Percentiles rank a stretch among this genome's conserved stretches.
Conservation (phyloP, 2,797 vertebrate genomes). For the Artibeus lituratus region DNA sequence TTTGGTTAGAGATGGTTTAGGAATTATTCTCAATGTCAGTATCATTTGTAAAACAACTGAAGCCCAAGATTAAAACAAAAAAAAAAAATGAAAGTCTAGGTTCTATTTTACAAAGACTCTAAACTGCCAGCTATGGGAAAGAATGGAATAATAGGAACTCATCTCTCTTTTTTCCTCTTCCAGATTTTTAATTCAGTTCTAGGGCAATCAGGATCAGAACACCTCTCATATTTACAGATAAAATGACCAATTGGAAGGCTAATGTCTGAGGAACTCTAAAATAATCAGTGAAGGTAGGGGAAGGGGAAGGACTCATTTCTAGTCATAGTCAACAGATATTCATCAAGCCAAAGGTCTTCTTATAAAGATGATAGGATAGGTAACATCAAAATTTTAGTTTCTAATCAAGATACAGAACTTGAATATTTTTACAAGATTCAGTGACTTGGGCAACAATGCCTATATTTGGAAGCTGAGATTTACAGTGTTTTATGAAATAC, state of each 20-base stretch:
- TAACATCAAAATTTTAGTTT: not conserved
- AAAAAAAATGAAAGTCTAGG: not conserved
- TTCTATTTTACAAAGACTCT: constrained; percentile 23
- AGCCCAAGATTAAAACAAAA: not conserved
- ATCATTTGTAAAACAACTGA: not conserved
- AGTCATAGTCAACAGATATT: not conserved
- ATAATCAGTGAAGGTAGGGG: not conserved
- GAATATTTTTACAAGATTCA: not conserved
- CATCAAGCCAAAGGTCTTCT: not conserved
- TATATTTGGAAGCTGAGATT: constrained; percentile 4
- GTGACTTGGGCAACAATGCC: not conserved
- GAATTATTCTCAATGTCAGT: not conserved
- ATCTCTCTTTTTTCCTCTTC: not conserved
- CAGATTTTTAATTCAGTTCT: not conserved
- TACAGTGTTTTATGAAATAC: not conserved
- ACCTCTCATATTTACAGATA: not conserved
- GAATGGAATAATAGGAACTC: not conserved
- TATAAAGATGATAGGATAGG: not conserved
- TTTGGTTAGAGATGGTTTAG: not conserved
- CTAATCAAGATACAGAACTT: not conserved
- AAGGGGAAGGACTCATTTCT: not conserved
- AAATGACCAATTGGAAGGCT: not conserved
- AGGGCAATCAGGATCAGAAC: not conserved
- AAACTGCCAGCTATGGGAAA: not conserved
- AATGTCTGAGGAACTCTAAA: not conserved